Percentiles rank a stretch among this genome's conserved stretches.
Evolutionary conservation across 2,888 invertebrate species (phyloP).

Genomic region (Tanypteryx hageni): DNA sequence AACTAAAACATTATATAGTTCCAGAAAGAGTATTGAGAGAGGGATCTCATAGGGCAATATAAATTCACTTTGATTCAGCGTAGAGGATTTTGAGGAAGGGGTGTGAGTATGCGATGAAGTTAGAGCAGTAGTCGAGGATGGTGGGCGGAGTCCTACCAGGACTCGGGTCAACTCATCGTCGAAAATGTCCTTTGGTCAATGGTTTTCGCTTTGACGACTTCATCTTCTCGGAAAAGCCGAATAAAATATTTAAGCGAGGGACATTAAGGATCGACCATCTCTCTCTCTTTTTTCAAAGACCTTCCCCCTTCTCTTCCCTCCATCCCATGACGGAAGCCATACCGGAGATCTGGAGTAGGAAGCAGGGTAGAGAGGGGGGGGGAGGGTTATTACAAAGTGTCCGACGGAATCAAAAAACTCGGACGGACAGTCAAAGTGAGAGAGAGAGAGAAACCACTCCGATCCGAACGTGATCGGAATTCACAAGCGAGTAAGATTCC

Average conservation of each 20-base stretch:
- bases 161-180: constrained; percentile 61
- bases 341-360: neutral
- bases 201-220: constrained; percentile 59
- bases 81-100: neutral
- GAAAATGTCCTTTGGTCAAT: constrained; percentile 56
- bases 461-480: constrained; percentile 56
- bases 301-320: neutral
- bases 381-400: constrained; percentile 54
- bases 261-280: constrained; percentile 51
- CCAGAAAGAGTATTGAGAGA: neutral
- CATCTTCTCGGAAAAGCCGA: constrained; percentile 54
- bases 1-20: neutral
- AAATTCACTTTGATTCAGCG: constrained; percentile 60
- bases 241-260: constrained; percentile 57
- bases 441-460: constrained; percentile 33
- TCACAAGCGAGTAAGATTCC: constrained; percentile 36
- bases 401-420: constrained; percentile 30
- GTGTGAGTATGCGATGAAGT: neutral
- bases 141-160: neutral
- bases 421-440: constrained; percentile 4
- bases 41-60: constrained; percentile 45
- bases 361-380: neutral
- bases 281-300: neutral
- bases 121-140: neutral
- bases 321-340: neutral